These are phyloP conservation scores for Sarcophaga subvicina DNA, from an alignment of 2,888 invertebrate species.

Conservation along the genomic window DNA sequence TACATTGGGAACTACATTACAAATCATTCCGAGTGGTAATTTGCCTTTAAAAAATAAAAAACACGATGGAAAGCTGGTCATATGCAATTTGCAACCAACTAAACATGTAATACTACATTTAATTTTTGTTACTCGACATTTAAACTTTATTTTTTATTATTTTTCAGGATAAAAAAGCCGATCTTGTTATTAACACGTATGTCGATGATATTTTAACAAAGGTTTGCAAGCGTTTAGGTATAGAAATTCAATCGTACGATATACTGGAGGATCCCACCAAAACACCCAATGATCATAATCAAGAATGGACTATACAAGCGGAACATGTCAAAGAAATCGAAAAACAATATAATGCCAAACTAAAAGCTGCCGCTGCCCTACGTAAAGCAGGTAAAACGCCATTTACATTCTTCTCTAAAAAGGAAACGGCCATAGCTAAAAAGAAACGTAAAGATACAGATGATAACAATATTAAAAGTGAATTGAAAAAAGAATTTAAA, in stretches of 20 bases:
- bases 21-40: slow-evolving; percentile 98
- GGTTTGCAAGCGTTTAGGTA: slow-evolving; percentile 88
- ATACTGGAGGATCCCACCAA: slow-evolving; percentile 87
- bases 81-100: slow-evolving; percentile 98
- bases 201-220: slow-evolving; percentile 91
- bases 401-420: slow-evolving; percentile 59
- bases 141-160: background rate
- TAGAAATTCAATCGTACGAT: slow-evolving; percentile 89
- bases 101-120: slow-evolving; percentile 89
- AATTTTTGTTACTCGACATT: background rate
- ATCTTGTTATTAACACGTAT: slow-evolving; percentile 93
- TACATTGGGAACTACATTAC: slow-evolving; percentile 97
- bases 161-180: slow-evolving; percentile 93
- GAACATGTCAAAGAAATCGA: slow-evolving; percentile 85
- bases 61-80: slow-evolving; percentile 93
- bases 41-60: slow-evolving; percentile 93
- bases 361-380: slow-evolving; percentile 73
- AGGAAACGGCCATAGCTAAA: slow-evolving; percentile 35
- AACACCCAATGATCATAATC: slow-evolving; percentile 75
- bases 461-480: slow-evolving; percentile 24
- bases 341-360: slow-evolving; percentile 83
- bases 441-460: slow-evolving; percentile 56
- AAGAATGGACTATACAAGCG: slow-evolving; percentile 89
- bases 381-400: slow-evolving; percentile 70
- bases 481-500: slow-evolving; percentile 52